Conservation (phyloP, 2,113 vertebrate species). For the Peromyscus leucopus region DNA sequence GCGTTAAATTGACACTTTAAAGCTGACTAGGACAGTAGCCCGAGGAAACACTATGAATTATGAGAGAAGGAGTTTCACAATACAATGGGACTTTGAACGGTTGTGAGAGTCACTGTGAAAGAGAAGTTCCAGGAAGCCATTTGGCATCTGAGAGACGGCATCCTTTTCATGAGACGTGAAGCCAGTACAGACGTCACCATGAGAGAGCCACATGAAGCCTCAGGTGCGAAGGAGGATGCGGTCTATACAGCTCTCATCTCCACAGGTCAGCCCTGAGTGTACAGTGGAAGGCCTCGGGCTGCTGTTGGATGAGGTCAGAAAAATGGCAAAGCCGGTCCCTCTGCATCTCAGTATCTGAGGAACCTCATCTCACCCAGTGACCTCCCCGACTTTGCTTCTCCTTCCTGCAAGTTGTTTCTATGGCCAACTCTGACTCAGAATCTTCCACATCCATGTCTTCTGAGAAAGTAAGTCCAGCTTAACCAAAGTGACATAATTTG, state of each 20-base stretch:
- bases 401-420: not conserved
- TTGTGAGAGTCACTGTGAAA: not conserved
- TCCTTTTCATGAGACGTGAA: not conserved
- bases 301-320: not conserved
- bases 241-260: fast-evolving
- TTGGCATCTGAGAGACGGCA: not conserved
- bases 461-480: not conserved
- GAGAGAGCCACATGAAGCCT: not conserved
- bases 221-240: fast-evolving
- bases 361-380: not conserved
- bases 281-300: not conserved
- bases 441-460: not conserved
- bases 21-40: not conserved
- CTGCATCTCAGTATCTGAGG: not conserved
- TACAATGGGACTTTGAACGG: too few species aligned
- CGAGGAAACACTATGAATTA: not conserved
- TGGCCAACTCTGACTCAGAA: not conserved
- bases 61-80: too few species aligned
- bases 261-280: fast-evolving
- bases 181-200: not conserved
- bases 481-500: not conserved
- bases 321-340: not conserved
- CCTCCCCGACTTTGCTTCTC: too few species aligned
- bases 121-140: not conserved
- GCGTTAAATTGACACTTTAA: not conserved